Evolutionary conservation across 2,113 vertebrate genomes (phyloP), one percentile per base, ranked within the genome.

Genomic region (Deroptyus accipitrinus): DNA sequence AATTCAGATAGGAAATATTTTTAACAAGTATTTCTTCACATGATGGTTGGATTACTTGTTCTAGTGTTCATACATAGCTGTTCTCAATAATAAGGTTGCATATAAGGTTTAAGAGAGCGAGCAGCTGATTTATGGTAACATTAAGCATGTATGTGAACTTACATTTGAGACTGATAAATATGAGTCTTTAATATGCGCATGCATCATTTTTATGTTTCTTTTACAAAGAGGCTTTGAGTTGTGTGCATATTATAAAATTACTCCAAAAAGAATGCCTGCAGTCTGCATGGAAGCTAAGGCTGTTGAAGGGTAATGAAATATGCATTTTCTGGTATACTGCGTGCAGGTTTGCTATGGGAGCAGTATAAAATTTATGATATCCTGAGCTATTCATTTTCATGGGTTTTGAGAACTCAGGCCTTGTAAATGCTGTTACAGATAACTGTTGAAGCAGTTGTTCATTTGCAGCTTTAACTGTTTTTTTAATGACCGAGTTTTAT

Each of bases 151-250:
- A 86, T 59, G 64, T 95, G 96, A 95, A 94, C 87, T 90, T 86
- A 95, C 91, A 91, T 90, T 93, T 92, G 93, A 96, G 91, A 30
- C 94, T 95, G 95, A 94, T 96, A 93, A 92, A 95, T 92, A 93
- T 4, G 25, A 91, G 87, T 76, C 89, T 92, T 97, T 97, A 97
- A 95, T 97, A 97, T 90, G 95, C 59, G 8, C 95, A 97, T 96
- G 93, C 93, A 97, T 97, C 95, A 97, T 95, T 97, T 97, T 97
- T 95, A 97, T 95, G 87, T 82, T 97, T 90, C 95, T 96, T 86
- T 96, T 95, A 88, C 95, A 96, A 96, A 86, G 92, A 94, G 91
- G 88, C 84, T 96, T 85, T 96, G 94, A 93, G 85, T 97, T 92
- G 96, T 95, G 86, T 67, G 72, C 23, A 1, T 74, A 48, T 97